These are phyloP conservation scores for Hemaris fuciformis DNA, from an alignment of 2,888 invertebrate genomes.

Conservation along the genomic window DNA sequence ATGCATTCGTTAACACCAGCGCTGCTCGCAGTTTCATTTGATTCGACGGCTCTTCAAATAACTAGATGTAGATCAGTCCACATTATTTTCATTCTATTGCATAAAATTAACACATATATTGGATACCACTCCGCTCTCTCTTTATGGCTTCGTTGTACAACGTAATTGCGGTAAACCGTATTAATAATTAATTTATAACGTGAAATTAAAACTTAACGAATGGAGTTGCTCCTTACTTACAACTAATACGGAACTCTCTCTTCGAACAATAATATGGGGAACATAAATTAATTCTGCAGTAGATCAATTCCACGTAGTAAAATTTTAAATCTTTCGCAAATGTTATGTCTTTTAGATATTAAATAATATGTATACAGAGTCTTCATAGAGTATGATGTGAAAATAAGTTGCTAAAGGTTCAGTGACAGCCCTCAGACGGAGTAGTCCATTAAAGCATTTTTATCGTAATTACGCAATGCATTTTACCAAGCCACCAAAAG, in stretches of 20 bases:
- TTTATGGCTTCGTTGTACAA: background rate
- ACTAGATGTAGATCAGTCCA: background rate
- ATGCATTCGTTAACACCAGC: background rate
- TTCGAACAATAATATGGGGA: background rate
- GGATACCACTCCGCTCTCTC: background rate
- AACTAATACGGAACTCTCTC: background rate
- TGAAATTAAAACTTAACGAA: constrained; percentile 1
- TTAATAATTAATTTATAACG: constrained; percentile 9
- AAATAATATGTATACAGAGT: too few species aligned
- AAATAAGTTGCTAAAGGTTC: too few species aligned
- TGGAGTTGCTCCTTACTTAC: background rate
- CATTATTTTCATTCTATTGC: constrained; percentile 8
- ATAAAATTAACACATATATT: constrained; percentile 8
- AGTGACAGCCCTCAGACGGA: too few species aligned
- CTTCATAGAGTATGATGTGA: too few species aligned
- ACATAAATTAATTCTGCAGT: background rate
- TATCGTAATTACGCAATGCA: too few species aligned
- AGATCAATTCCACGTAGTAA: too few species aligned
- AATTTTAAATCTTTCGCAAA: too few species aligned
- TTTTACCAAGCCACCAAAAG: too few species aligned
- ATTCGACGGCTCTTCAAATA: background rate
- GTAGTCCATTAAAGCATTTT: too few species aligned
- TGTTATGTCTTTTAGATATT: too few species aligned
- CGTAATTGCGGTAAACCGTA: background rate
- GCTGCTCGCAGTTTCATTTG: background rate